These are phyloP conservation scores for Entomobrya multifasciata DNA, from an alignment of 2,888 invertebrate species.

Conservation along the genomic window DNA sequence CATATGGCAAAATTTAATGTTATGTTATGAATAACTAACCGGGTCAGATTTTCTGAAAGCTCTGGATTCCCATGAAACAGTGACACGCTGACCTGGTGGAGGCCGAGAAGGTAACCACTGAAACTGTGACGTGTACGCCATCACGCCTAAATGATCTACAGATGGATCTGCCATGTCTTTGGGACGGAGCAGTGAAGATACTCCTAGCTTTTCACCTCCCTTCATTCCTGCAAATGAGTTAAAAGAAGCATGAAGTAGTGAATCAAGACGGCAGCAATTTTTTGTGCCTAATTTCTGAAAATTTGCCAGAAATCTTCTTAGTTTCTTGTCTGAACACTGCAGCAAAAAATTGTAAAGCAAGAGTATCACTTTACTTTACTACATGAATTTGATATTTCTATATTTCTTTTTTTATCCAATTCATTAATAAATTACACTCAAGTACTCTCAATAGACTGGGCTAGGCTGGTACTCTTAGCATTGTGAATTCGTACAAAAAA, in stretches of 20 bases:
- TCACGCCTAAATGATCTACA: slow-evolving; percentile 97
- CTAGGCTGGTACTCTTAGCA: too few species aligned
- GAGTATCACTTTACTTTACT: too few species aligned
- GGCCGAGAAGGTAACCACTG: slow-evolving; percentile 93
- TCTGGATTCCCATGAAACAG: slow-evolving; percentile 85
- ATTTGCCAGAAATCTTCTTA: slow-evolving; percentile 26
- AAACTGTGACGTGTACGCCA: slow-evolving; percentile 97
- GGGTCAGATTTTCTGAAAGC: slow-evolving; percentile 78
- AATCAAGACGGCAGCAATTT: neutral
- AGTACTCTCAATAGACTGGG: too few species aligned
- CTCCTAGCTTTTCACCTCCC: slow-evolving; percentile 86
- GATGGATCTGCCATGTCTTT: slow-evolving; percentile 97
- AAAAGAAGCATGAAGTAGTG: neutral
- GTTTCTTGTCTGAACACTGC: too few species aligned
- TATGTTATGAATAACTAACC: slow-evolving; percentile 58
- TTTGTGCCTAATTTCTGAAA: slow-evolving; percentile 26
- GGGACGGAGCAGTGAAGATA: slow-evolving; percentile 94
- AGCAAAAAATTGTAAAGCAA: too few species aligned
- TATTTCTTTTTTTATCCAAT: too few species aligned
- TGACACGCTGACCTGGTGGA: slow-evolving; percentile 90
- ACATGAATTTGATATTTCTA: too few species aligned
- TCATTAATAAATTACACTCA: too few species aligned
- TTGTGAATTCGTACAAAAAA: too few species aligned
- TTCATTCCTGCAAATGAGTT: slow-evolving; percentile 83
- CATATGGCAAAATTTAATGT: neutral